phyloP scores from a whole-genome alignment of 2,888 invertebrate species.

The Yponomeuta evonymella region DNA sequence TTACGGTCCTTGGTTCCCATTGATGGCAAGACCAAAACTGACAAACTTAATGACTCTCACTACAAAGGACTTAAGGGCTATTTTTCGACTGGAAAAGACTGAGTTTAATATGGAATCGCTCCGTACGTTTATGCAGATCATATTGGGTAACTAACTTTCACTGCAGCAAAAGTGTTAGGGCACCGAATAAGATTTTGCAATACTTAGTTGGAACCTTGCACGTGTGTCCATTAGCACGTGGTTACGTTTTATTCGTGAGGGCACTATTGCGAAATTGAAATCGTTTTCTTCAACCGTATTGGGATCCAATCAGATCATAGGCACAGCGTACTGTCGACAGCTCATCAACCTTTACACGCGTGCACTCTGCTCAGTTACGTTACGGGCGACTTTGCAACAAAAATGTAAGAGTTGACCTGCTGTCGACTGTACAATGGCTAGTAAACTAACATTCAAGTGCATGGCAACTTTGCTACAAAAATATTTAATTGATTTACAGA shows the following conservation, averaged over 20 bases:
- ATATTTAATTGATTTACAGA: too few relatives aligned
- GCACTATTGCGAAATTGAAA: neutral
- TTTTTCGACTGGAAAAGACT: neutral
- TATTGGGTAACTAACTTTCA: slow-evolving; percentile 56
- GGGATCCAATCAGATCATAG: neutral
- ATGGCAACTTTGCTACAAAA: too few relatives aligned
- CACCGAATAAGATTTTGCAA: slow-evolving; percentile 12
- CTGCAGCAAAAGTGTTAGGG: slow-evolving; percentile 32
- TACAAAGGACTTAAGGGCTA: neutral
- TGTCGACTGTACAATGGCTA: too few relatives aligned
- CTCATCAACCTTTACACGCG: too few relatives aligned
- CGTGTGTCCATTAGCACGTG: neutral
- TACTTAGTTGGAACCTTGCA: slow-evolving; percentile 1
- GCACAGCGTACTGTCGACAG: too few relatives aligned
- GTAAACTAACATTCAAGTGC: too few relatives aligned
- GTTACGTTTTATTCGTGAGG: neutral
- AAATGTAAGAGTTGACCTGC: too few relatives aligned
- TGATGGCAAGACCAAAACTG: neutral
- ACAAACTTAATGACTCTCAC: neutral
- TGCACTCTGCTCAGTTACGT: too few relatives aligned
- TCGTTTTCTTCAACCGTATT: neutral
- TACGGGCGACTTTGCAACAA: too few relatives aligned
- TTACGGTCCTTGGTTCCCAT: neutral
- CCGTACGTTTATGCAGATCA: slow-evolving; percentile 26
- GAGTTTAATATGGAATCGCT: neutral